These are phyloP conservation scores for Dyspetes luteomarginatus DNA, from an alignment of 2,888 invertebrate genomes.

Conservation along the genomic window DNA sequence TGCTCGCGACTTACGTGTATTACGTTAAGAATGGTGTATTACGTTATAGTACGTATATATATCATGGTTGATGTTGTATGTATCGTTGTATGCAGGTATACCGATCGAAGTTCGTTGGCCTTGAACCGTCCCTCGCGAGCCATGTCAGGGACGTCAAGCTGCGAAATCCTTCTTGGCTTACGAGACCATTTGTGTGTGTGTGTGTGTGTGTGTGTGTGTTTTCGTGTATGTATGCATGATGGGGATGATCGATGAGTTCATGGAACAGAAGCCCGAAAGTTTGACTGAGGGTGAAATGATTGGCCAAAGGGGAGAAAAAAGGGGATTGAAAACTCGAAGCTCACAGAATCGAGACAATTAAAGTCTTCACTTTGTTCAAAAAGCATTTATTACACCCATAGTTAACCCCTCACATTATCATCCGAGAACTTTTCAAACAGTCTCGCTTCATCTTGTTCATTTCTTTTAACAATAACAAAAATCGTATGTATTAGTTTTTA, in stretches of 20 bases:
- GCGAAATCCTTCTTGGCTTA: constrained; percentile 34
- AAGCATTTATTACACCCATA: neutral
- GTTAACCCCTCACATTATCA: no score
- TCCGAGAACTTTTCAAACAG: no score
- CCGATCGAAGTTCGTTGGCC: constrained; percentile 67
- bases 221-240: neutral
- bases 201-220: neutral
- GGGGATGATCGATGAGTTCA: constrained; percentile 36
- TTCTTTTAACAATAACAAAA: no score
- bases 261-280: constrained; percentile 24
- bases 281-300: constrained; percentile 35
- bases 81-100: constrained; percentile 35
- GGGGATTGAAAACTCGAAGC: constrained; percentile 13
- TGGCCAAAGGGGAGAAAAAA: constrained; percentile 17
- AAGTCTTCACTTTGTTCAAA: neutral
- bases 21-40: constrained; percentile 51
- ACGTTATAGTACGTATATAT: neutral
- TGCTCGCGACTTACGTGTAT: constrained; percentile 54
- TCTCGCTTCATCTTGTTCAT: no score
- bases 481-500: no score
- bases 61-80: constrained; percentile 21
- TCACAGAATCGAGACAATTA: neutral
- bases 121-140: constrained; percentile 60
- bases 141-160: constrained; percentile 64
- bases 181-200: neutral